Conservation (phyloP, 2,113 vertebrate species). For the Tupaia chinensis region DNA sequence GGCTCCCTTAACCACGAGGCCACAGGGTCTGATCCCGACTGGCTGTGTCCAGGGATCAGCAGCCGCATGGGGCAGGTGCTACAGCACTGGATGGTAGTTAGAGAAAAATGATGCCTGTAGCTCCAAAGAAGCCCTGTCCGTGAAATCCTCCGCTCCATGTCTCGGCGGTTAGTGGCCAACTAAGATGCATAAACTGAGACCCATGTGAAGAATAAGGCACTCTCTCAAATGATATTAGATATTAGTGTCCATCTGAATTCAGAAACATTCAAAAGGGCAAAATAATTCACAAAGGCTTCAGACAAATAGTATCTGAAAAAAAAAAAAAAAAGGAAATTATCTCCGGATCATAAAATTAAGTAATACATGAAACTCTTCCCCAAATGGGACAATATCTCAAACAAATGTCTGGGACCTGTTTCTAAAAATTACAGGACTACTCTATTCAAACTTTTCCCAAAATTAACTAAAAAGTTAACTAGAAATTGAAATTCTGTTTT, state of each 20-base stretch:
- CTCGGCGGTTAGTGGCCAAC: neutral
- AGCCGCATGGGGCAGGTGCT: neutral
- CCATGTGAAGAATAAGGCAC: neutral
- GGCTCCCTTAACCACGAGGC: no score
- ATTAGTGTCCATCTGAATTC: neutral
- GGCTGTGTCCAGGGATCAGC: neutral
- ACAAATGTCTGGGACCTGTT: neutral
- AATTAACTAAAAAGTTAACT: neutral
- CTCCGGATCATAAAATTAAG: neutral
- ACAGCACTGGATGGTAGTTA: neutral
- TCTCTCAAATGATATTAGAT: neutral
- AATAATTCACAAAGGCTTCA: conserved; percentile 13
- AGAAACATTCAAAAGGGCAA: conserved; percentile 25
- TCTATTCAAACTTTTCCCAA: neutral
- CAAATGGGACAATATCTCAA: neutral
- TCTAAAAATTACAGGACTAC: neutral
- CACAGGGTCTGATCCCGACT: no score
- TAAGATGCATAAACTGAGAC: neutral
- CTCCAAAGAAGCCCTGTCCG: neutral
- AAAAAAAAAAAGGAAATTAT: neutral
- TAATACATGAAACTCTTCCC: neutral
- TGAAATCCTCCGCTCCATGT: neutral
- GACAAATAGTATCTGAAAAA: neutral
- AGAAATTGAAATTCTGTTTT: no score
- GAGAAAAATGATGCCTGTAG: neutral